Base-by-base conservation (phyloP, 2,888 invertebrate species). In the Agapostemon virescens region DNA sequence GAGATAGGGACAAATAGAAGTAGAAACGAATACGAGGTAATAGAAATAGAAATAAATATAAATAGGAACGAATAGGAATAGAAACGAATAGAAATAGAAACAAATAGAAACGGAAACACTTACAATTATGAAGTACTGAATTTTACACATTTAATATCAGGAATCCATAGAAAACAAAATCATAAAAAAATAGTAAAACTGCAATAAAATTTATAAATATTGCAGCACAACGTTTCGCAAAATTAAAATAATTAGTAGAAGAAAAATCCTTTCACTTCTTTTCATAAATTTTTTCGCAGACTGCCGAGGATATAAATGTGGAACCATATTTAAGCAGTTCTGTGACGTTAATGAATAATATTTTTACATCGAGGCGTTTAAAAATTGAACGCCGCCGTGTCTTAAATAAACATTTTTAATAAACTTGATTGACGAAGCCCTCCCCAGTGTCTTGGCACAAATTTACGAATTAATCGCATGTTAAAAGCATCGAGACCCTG, bases 391-490 rank as follows among this genome's bases (percentile, higher is more conserved):
- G 55, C 36, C 20, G 17, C 38, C 26, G 11, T 3, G 40, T 5
- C 20, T 13, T 15, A 55, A 55, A 69, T 49, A 40, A 69, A 72
- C 45, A 63, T 40, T 40, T 77, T 77, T 66, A 71, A 49, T 63
- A 33, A 42, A 49, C 17, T 17, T 33, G 71, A 79, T 72, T 71
- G 79, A 64, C 64, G 38, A 38, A 20, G 45, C 33, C 33, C 45
- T 72, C 64, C 49, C 64, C 52, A 42, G 68, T 78, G 79, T 78
- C 68, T 79, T 66, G 79, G 72, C 72, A 72, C 69, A 78, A 72
- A 79, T 79, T 72, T 55, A 58, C 72, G 69, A 79, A 78, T 78
- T 71, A 80, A 78, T 80, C 72, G 72, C 64, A 69, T 55, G 79
- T 72, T 72, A 69, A 80, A 69, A 80, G 79, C 72, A 79, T 63